A percentile compares a stretch with the other conserved stretches of the same genome.
Conservation (phyloP, 2,797 vertebrate species). For the Paedocypris micromegethes region DNA sequence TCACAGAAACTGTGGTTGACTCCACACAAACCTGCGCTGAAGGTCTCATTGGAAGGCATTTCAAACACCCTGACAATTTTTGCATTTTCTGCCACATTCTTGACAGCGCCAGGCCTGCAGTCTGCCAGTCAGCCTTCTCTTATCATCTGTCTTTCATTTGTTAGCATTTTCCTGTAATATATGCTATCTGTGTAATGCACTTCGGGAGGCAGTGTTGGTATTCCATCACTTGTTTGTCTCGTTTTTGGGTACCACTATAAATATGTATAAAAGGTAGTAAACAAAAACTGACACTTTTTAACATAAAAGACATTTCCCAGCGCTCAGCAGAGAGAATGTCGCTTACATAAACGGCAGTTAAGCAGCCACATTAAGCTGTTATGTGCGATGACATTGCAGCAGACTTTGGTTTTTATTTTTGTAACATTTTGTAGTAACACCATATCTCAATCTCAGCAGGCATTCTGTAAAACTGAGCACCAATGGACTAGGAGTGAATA, state of each 20-base stretch:
- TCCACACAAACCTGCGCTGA: constrained; percentile 34
- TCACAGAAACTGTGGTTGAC: constrained; percentile 32
- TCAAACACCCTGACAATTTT: constrained; percentile 40
- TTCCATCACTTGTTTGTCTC: constrained; percentile 21
- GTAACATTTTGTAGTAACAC: constrained; percentile 23
- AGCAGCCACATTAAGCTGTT: constrained; percentile 29
- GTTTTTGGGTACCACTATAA: background rate
- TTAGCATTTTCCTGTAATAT: constrained; percentile 39
- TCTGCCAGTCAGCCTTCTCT: constrained; percentile 38
- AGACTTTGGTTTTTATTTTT: background rate
- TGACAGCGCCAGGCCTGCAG: constrained; percentile 29
- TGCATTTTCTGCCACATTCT: constrained; percentile 42
- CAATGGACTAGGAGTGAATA: constrained; percentile 59
- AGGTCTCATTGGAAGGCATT: constrained; percentile 44
- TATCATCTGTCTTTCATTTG: constrained; percentile 33
- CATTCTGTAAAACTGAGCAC: constrained; percentile 57
- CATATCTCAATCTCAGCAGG: constrained; percentile 51
- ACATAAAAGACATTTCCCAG: too few relatives aligned
- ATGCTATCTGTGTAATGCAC: constrained; percentile 30
- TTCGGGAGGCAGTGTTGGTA: constrained; percentile 21
- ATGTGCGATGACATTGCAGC: constrained; percentile 26
- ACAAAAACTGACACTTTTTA: too few relatives aligned
- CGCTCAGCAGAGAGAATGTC: too few relatives aligned
- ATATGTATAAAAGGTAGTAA: background rate
- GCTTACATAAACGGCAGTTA: constrained; percentile 15